These are phyloP conservation scores for Momotus momota DNA, from an alignment of 2,797 vertebrate genomes.

Conservation along the genomic window DNA sequence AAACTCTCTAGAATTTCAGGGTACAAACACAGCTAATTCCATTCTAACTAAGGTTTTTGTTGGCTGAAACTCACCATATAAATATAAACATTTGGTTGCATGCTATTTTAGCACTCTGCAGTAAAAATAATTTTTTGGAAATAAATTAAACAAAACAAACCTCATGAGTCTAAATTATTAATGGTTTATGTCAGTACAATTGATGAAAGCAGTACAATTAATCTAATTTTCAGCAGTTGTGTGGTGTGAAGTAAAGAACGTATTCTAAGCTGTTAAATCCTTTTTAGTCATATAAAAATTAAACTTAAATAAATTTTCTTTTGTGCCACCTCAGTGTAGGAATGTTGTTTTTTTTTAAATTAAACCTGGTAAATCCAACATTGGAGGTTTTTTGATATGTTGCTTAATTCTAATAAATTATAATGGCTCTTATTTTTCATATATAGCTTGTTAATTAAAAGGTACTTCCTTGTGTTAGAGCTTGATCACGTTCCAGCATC, in stretches of 20 bases:
- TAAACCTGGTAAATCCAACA: conserved; percentile 37
- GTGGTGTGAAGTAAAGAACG: conserved; percentile 5
- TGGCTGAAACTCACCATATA: background rate
- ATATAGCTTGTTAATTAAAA: conserved; percentile 60
- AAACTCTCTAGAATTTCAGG: background rate
- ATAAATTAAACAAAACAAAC: conserved; percentile 48
- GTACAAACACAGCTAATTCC: background rate
- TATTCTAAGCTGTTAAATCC: conserved; percentile 43
- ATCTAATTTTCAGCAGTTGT: conserved; percentile 33
- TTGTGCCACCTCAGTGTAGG: conserved; percentile 36
- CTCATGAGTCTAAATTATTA: conserved; percentile 2
- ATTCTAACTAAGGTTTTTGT: conserved; percentile 25
- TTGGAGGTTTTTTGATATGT: background rate
- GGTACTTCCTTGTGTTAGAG: conserved; percentile 57
- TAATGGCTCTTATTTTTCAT: conserved; percentile 36
- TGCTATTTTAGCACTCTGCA: conserved; percentile 27
- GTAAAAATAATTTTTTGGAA: conserved; percentile 15
- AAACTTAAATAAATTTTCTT: conserved; percentile 53
- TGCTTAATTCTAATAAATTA: conserved; percentile 32
- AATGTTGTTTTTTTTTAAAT: conserved; percentile 22
- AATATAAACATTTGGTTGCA: conserved; percentile 20
- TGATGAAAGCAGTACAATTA: conserved; percentile 22
- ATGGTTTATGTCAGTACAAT: background rate
- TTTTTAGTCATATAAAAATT: conserved; percentile 55
- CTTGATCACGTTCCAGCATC: conserved; percentile 32